Evolutionary conservation across 2,888 invertebrate species (phyloP).

Genomic region (Cinara cedri): DNA sequence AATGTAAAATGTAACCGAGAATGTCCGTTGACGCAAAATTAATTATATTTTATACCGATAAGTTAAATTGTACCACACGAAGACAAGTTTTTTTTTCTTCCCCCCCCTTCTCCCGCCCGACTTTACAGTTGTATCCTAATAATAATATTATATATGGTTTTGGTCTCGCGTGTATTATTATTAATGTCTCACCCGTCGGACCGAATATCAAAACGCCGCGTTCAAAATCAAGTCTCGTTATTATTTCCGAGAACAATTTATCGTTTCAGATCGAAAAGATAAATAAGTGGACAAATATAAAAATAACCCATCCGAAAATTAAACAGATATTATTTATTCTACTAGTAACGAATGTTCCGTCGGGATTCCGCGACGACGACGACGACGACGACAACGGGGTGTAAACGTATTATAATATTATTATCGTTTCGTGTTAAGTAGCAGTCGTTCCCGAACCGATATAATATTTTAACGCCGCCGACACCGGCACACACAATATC

Average conservation of each 20-base stretch:
- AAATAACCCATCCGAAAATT: conserved; percentile 26
- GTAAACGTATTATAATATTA: background rate
- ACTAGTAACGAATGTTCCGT: too few species aligned
- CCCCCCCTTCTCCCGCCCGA: too few species aligned
- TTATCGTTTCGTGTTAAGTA: conserved; percentile 2
- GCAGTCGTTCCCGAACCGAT: background rate
- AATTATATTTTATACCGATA: conserved; percentile 19
- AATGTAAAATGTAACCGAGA: conserved; percentile 22
- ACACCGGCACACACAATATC: too few species aligned
- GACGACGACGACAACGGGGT: too few species aligned
- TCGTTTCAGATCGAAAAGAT: conserved; percentile 31
- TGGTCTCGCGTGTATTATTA: conserved; percentile 11
- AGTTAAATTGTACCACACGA: conserved; percentile 24
- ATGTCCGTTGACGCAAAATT: conserved; percentile 14
- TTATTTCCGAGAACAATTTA: conserved; percentile 48
- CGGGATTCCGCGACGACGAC: too few species aligned
- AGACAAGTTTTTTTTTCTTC: conserved; percentile 9
- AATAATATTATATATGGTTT: background rate
- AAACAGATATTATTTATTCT: conserved; percentile 20
- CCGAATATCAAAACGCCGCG: conserved; percentile 16
- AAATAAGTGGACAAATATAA: too few species aligned
- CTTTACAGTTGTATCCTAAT: too few species aligned
- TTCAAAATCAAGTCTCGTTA: conserved; percentile 32
- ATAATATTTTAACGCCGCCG: too few species aligned
- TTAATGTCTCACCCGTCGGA: conserved; percentile 19